These are phyloP conservation scores for Cryptus viduatorius DNA, from an alignment of 2,888 invertebrate species.

Conservation along the genomic window DNA sequence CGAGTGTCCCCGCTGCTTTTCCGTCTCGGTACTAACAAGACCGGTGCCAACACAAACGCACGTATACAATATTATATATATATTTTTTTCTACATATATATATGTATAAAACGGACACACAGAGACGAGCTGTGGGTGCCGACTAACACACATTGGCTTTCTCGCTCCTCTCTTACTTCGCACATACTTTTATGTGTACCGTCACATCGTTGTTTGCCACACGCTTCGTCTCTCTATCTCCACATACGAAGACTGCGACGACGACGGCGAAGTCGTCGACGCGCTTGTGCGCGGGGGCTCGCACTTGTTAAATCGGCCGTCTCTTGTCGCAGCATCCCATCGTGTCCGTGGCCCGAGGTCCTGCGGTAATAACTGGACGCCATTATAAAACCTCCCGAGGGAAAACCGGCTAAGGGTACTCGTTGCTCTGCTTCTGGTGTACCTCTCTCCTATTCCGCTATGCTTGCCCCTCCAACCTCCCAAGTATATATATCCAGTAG, in stretches of 20 bases:
- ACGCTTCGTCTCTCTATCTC: constrained; percentile 8
- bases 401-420: constrained; percentile 81
- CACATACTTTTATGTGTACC: constrained; percentile 30
- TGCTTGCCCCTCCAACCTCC: constrained; percentile 43
- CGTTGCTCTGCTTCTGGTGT: constrained; percentile 53
- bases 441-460: constrained; percentile 50
- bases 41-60: constrained; percentile 48
- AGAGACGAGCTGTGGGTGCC: constrained; percentile 48
- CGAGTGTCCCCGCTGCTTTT: constrained; percentile 70
- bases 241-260: constrained; percentile 18
- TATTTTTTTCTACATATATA: constrained; percentile 10
- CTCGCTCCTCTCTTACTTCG: constrained; percentile 45
- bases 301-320: constrained; percentile 83
- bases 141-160: constrained; percentile 48
- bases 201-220: background rate
- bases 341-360: constrained; percentile 83
- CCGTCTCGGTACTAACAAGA: constrained; percentile 68
- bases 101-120: constrained; percentile 23
- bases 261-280: constrained; percentile 43
- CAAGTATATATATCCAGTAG: constrained; percentile 28
- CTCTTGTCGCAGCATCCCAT: constrained; percentile 82
- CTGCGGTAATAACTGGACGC: constrained; percentile 84
- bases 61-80: constrained; percentile 10
- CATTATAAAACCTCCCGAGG: constrained; percentile 85
- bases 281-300: constrained; percentile 59